A percentile compares a stretch with the other conserved stretches of the same genome.
These are phyloP conservation scores for Micrasema minimum DNA, from an alignment of 1,140 invertebrate genomes.

Conservation along the genomic window DNA sequence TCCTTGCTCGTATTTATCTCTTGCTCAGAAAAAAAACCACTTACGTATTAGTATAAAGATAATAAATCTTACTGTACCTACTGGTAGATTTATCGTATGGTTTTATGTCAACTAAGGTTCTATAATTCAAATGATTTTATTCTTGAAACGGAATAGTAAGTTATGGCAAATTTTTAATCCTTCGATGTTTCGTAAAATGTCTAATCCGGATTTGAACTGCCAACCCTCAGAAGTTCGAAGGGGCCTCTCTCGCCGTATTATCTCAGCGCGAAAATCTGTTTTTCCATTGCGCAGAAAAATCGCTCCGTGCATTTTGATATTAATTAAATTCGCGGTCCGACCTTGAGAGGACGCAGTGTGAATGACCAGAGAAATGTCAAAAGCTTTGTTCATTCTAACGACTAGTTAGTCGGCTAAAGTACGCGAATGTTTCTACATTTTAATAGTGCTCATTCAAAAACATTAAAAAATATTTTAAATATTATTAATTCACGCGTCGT, in stretches of 20 bases:
- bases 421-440: slow-evolving; percentile 33
- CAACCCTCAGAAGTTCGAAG: no score
- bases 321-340: slow-evolving; percentile 34
- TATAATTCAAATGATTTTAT: no score
- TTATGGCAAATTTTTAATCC: no score
- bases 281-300: slow-evolving; percentile 21
- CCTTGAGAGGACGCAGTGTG: slow-evolving; percentile 43
- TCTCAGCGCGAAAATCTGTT: slow-evolving; percentile 10
- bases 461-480: background rate
- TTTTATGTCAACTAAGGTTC: no score
- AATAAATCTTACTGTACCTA: no score
- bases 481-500: slow-evolving; percentile 8
- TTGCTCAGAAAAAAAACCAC: no score
- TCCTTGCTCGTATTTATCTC: no score
- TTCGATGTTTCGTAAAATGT: no score
- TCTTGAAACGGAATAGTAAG: no score
- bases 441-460: slow-evolving; percentile 10
- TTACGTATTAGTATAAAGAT: no score
- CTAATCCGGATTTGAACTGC: no score
- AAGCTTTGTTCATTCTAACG: slow-evolving; percentile 41
- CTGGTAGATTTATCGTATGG: no score
- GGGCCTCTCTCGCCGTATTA: background rate
- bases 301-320: slow-evolving; percentile 29
- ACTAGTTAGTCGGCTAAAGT: slow-evolving; percentile 1
- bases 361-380: slow-evolving; percentile 46